phyloP scores from a whole-genome alignment of 2,113 vertebrate genomes.

The Tetrao urogallus region DNA sequence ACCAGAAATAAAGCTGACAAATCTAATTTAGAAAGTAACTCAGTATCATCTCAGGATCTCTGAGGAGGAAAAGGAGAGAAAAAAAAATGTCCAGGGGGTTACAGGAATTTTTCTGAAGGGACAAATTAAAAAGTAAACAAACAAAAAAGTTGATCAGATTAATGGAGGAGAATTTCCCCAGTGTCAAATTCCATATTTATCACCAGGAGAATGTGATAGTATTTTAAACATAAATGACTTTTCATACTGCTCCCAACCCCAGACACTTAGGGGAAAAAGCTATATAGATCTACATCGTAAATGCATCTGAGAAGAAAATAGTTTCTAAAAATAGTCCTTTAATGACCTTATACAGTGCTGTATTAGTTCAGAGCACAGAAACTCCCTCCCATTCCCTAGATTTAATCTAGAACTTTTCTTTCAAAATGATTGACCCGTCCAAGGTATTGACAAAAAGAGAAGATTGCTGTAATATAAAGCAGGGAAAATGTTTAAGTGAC shows the following conservation, averaged over 20 bases:
- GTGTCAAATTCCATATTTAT: background rate
- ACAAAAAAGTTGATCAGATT: background rate
- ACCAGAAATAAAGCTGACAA: constrained; percentile 65
- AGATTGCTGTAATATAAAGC: background rate
- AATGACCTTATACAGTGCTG: background rate
- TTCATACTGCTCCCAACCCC: background rate
- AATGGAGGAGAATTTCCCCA: background rate
- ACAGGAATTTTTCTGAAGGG: background rate
- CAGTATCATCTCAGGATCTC: constrained; percentile 40
- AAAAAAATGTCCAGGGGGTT: background rate
- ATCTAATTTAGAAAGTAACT: constrained; percentile 65
- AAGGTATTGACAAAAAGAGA: background rate
- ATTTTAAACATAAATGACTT: constrained; percentile 18
- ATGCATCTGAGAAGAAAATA: background rate
- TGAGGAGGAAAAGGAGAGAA: constrained; percentile 1
- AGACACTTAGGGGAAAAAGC: background rate
- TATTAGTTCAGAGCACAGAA: background rate
- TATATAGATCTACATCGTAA: background rate
- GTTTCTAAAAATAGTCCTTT: background rate
- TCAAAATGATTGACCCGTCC: background rate
- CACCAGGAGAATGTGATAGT: background rate
- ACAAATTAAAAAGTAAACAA: background rate
- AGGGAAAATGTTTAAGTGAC: background rate
- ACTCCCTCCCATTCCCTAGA: background rate
- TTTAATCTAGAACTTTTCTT: background rate